Base-by-base conservation (phyloP, 1,140 invertebrate genomes). In the Whitmania pigra region DNA sequence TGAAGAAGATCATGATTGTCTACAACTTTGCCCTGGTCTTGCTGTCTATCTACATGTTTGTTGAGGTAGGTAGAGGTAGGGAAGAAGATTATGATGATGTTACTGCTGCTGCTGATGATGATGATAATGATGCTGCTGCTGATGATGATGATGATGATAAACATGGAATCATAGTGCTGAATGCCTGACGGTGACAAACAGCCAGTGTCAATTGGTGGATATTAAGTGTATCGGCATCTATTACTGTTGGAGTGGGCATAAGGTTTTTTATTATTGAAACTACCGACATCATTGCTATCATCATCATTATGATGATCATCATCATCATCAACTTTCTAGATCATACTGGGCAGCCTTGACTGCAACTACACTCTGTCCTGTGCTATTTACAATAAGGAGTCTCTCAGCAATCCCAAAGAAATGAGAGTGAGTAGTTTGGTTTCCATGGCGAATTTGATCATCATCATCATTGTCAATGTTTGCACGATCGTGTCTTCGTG, bases 1-100 rank as follows among this genome's bases (percentile, higher is more conserved):
- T 82, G 0, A 73, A 78, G 67, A 29, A 57, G 15, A 55, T 77
- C 27, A 79, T 82, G 54, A 67, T 79, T 22, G 15, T 75, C 17
- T 82, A 82, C 71, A 82, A 82, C 69, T 69, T 81, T 40, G 71
- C 72, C 18, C 67, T 78, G 11, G 78, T 81, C 18, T 40, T 77
- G 15, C 71, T 77, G 15, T 82, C 80, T 66, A 67, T 74, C 18
- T 80, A 76, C 73, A 78, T 82, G 70, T 77, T 79, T 67, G 27
- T 71, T 0, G 77, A 77, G 73, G 74, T 77, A 22, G 68, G 31
- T 43, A 43, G n/a, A n/a, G n/a, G n/a, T n/a, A n/a, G n/a, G 9
- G 57, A 22, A 15, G 43, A 49, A 15, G 43, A 49, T 49, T 11
- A 49, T 49, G 43, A 49, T 49, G 43, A 3, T 49, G 9, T 15